Evolutionary conservation across 2,113 vertebrate genomes (phyloP).

Genomic region (Cyphomyrus discorhynchus): DNA sequence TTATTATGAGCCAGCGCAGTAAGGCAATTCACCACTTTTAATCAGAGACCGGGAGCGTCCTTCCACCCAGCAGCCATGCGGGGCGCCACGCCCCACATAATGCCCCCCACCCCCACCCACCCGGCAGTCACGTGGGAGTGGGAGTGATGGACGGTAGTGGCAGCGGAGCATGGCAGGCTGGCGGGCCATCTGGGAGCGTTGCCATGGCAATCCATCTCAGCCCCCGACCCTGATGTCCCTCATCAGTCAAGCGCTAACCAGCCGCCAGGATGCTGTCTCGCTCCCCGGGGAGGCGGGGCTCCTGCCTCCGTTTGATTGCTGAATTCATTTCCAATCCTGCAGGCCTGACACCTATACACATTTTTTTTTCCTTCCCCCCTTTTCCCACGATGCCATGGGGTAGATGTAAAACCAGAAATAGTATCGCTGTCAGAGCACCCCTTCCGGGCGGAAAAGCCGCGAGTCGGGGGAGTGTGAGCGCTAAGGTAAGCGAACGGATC

Average conservation of each 20-base stretch:
- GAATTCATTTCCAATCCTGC: slow-evolving; percentile 6
- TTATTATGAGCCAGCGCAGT: background rate
- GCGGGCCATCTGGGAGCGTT: background rate
- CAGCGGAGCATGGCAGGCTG: background rate
- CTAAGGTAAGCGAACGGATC: background rate
- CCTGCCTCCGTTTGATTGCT: background rate
- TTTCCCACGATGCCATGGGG: background rate
- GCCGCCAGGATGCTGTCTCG: background rate
- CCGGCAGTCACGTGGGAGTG: background rate
- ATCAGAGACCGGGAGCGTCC: background rate
- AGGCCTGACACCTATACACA: background rate
- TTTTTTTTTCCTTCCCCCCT: background rate
- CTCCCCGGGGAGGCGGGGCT: background rate
- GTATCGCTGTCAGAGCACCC: background rate
- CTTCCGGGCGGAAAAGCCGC: background rate
- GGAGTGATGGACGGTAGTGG: background rate
- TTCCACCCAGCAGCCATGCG: background rate
- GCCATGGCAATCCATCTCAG: slow-evolving; percentile 10
- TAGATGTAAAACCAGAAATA: background rate
- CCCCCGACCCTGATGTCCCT: slow-evolving; percentile 8
- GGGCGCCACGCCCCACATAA: background rate
- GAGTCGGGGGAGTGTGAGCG: background rate
- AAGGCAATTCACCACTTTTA: background rate
- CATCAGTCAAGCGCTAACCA: slow-evolving; percentile 20
- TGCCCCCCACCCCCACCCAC: background rate